These are phyloP conservation scores for Drosophila chauvacae DNA, from an alignment of 1,140 invertebrate genomes.

Conservation along the genomic window DNA sequence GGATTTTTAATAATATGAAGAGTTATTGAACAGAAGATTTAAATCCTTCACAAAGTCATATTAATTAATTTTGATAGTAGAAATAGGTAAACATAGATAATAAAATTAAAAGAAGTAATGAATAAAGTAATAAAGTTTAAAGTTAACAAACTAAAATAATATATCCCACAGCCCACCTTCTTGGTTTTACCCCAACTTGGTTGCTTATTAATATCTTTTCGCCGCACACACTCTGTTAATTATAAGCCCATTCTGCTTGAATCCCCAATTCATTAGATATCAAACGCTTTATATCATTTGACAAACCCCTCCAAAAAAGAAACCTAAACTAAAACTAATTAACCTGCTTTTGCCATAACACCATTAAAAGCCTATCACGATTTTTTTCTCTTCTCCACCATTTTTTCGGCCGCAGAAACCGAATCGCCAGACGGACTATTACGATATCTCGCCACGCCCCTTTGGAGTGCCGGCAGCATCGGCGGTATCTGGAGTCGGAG, in stretches of 20 bases:
- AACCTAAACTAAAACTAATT: slow-evolving; percentile 57
- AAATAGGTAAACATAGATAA: not conserved
- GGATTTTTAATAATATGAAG: not conserved
- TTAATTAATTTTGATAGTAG: not conserved
- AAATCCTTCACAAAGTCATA: not conserved
- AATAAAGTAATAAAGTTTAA: no score
- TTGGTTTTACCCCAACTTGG: not conserved
- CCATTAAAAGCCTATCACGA: slow-evolving; percentile 46
- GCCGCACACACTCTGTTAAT: slow-evolving; percentile 8
- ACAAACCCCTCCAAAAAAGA: slow-evolving; percentile 17
- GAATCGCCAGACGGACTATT: slow-evolving; percentile 78
- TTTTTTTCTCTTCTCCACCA: slow-evolving; percentile 17
- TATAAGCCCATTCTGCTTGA: slow-evolving; percentile 25
- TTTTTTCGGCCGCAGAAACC: slow-evolving; percentile 65
- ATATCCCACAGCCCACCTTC: no score
- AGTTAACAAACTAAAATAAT: no score
- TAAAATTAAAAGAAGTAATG: no score
- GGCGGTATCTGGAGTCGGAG: slow-evolving; percentile 6
- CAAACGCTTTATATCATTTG: slow-evolving; percentile 21
- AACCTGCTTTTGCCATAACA: slow-evolving; percentile 43
- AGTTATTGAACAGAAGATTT: not conserved
- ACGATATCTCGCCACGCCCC: slow-evolving; percentile 84
- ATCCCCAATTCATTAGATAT: slow-evolving; percentile 34
- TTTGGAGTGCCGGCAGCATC: slow-evolving; percentile 65
- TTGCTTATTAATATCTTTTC: slow-evolving; percentile 2